phyloP scores from a whole-genome alignment of 2,888 invertebrate genomes.

The Rhabditoides inermis region DNA sequence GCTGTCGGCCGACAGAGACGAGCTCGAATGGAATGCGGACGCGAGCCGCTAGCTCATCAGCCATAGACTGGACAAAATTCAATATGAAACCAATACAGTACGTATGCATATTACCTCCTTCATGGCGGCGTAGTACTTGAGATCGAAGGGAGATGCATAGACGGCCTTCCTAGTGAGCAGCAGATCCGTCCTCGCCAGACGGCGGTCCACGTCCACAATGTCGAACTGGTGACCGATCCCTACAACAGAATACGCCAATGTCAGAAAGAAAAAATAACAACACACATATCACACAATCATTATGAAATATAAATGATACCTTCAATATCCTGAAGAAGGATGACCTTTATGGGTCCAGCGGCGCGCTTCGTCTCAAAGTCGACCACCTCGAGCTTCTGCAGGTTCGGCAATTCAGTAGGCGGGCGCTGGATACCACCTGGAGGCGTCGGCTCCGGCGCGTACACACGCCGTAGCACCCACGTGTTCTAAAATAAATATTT shows the following conservation, averaged over 20 bases:
- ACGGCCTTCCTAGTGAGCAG: constrained; percentile 38
- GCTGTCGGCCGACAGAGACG: constrained; percentile 30
- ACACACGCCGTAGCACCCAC: constrained; percentile 35
- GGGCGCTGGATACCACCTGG: constrained; percentile 34
- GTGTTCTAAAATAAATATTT: constrained; percentile 26
- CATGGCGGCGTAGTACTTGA: constrained; percentile 44
- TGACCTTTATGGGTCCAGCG: constrained; percentile 39
- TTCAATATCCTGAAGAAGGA: constrained; percentile 45
- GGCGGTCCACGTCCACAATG: constrained; percentile 36
- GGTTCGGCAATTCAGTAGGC: constrained; percentile 37
- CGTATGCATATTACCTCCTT: constrained; percentile 31
- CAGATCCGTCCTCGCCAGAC: constrained; percentile 33
- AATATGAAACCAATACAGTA: background rate
- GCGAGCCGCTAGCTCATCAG: constrained; percentile 39
- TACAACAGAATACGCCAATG: constrained; percentile 11
- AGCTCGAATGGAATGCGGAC: constrained; percentile 42
- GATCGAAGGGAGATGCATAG: constrained; percentile 49
- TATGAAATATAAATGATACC: constrained; percentile 16
- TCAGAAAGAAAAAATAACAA: background rate
- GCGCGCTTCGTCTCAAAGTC: constrained; percentile 23
- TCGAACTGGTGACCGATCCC: constrained; percentile 49
- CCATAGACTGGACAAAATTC: constrained; percentile 16
- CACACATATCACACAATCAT: background rate
- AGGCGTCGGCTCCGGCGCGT: constrained; percentile 33
- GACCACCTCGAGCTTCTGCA: constrained; percentile 32